Conservation (phyloP, 1,140 invertebrate species). For the Drosophila sechellia region DNA sequence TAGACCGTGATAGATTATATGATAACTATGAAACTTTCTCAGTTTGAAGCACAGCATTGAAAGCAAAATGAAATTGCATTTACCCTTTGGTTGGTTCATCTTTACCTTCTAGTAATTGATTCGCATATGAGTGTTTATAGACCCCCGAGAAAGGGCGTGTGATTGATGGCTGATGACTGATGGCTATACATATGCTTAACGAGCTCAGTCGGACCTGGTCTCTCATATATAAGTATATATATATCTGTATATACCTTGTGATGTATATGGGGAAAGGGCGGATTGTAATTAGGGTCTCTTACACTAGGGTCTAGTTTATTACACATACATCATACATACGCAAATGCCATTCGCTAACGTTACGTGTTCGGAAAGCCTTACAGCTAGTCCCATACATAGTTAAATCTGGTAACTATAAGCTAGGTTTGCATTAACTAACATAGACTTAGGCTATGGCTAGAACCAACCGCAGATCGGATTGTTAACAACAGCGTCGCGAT, state of each 20-base stretch:
- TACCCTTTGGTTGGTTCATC: constrained; percentile 42
- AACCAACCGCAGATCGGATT: constrained; percentile 32
- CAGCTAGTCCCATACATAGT: constrained; percentile 13
- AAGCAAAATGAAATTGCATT: constrained; percentile 68
- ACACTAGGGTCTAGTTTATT: constrained; percentile 56
- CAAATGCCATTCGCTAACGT: constrained; percentile 20
- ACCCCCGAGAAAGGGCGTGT: constrained; percentile 13
- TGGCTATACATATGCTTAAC: constrained; percentile 41
- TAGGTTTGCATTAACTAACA: constrained; percentile 54
- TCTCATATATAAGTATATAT: too few relatives aligned
- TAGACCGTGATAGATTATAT: constrained; percentile 33
- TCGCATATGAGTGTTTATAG: constrained; percentile 26
- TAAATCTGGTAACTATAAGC: constrained; percentile 34
- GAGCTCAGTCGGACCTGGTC: constrained; percentile 37
- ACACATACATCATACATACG: constrained; percentile 30
- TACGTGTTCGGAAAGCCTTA: constrained; percentile 42
- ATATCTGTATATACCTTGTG: not conserved
- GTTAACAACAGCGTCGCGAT: constrained; percentile 46
- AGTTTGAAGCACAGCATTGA: constrained; percentile 61
- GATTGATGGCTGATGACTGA: constrained; percentile 17
- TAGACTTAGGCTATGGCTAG: constrained; percentile 49
- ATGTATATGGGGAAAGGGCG: constrained; percentile 56
- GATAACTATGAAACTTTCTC: constrained; percentile 44
- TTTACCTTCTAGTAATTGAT: constrained; percentile 50
- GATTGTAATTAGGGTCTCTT: constrained; percentile 68